Evolutionary conservation across 2,113 vertebrate genomes (phyloP), one percentile per base, ranked within the genome.

Genomic region (Ammodytes marinus): DNA sequence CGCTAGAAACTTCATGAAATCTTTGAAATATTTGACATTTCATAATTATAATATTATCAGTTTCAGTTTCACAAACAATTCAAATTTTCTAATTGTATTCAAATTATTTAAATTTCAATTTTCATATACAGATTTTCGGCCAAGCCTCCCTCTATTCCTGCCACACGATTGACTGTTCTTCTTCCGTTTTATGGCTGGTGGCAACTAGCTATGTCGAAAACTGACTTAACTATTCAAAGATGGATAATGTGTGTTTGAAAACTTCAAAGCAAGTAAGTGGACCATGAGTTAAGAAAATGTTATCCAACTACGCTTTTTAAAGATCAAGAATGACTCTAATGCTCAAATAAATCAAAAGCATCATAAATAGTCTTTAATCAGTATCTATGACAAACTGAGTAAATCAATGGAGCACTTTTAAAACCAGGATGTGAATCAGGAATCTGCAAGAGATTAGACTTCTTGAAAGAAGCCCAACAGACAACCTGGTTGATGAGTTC

Each of bases 391-490:
- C 74, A 54, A 82, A 71, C 55, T 27, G 53, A 75, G 45, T 52
- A 57, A 65, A 43, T 67, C 35, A 53, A 40, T 17, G 17, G 60
- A 74, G 40, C 10, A 5, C 13, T 60, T 68, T 73, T 50, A 67
- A 64, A 82, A 69, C 49, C 7, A 53, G 63, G 52, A 66, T 2
- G 6, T 61, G 63, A 77, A 68, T 82, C 60, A 19, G 42, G 42
- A 86, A 84, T 90, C 88, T 90, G 87, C 72, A 69, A 86, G 57
- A 80, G 65, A 90, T 91, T 79, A 86, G 52, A 53, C 49, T 74
- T 84, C 27, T 57, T 83, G 75, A 83, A 80, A 80, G 68, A 53
- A 57, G 46, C 39, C 73, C 68, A 83, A 43, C 68, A 80, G 59
- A 85, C 84, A 61, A 79, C 69, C 76, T 81, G 70, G 53, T 69